Conservation (phyloP, 2,113 vertebrate species). For the Machaerirhynchus nigripectus region DNA sequence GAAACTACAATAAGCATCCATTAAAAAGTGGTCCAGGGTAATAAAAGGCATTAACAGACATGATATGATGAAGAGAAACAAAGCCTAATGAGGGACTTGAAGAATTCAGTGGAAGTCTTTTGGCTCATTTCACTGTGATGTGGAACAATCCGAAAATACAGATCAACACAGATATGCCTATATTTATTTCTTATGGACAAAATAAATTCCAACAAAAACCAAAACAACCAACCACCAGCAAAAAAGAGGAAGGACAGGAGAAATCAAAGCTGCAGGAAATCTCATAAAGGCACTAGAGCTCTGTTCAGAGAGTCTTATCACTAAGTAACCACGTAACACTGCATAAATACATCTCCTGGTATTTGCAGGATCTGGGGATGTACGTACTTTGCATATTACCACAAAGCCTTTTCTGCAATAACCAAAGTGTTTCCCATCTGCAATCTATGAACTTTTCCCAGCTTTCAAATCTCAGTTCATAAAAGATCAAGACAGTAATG, state of each 20-base stretch:
- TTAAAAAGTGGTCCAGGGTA: background rate
- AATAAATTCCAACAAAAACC: background rate
- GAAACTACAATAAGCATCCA: background rate
- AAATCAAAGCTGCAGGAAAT: background rate
- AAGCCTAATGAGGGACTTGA: background rate
- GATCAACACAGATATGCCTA: background rate
- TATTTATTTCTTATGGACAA: background rate
- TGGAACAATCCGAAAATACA: background rate
- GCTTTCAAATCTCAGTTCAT: background rate
- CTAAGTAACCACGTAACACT: background rate
- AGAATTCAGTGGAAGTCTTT: background rate
- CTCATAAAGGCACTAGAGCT: background rate
- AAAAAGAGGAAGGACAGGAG: background rate
- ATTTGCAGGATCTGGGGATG: background rate
- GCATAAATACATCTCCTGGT: background rate
- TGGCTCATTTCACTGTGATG: background rate
- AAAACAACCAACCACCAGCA: fast-evolving
- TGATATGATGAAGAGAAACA: background rate
- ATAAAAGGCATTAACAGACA: background rate
- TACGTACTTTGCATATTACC: background rate
- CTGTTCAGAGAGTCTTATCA: background rate
- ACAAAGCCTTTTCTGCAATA: background rate
- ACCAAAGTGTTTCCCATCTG: background rate
- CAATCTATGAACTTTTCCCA: background rate
- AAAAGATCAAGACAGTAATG: background rate